These are phyloP conservation scores for Polydrusus tereticollis DNA, from an alignment of 2,888 invertebrate genomes.

Conservation along the genomic window DNA sequence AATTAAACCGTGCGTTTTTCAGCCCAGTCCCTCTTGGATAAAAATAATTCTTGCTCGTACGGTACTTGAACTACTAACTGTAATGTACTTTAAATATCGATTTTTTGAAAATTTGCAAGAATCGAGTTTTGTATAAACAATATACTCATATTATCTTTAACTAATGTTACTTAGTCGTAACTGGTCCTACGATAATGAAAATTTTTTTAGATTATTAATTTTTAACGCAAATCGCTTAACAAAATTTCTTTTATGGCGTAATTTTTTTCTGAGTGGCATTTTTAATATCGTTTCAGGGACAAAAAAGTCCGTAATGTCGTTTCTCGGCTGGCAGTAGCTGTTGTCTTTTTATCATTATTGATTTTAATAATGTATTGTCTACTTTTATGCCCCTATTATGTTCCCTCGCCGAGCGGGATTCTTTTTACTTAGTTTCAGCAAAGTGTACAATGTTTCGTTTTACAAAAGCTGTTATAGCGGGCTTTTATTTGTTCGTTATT, in stretches of 20 bases:
- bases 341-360: constrained; percentile 37
- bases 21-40: no score
- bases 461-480: constrained; percentile 33
- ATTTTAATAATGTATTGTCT: constrained; percentile 45
- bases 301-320: constrained; percentile 29
- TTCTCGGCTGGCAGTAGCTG: constrained; percentile 5
- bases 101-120: no score
- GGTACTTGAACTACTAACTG: no score
- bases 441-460: constrained; percentile 43
- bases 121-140: no score
- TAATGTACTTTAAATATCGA: no score
- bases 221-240: constrained; percentile 7
- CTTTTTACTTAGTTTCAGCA: constrained; percentile 40
- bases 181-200: not conserved
- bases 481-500: constrained; percentile 27
- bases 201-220: not conserved
- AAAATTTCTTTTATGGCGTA: constrained; percentile 6
- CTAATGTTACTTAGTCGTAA: not conserved
- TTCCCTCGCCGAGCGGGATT: constrained; percentile 30
- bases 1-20: no score
- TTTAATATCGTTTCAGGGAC: constrained; percentile 26
- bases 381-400: constrained; percentile 43
- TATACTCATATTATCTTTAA: no score
- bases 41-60: no score
- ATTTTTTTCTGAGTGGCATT: constrained; percentile 19